These are phyloP conservation scores for Alsophila aescularia DNA, from an alignment of 2,888 invertebrate genomes.

Conservation along the genomic window DNA sequence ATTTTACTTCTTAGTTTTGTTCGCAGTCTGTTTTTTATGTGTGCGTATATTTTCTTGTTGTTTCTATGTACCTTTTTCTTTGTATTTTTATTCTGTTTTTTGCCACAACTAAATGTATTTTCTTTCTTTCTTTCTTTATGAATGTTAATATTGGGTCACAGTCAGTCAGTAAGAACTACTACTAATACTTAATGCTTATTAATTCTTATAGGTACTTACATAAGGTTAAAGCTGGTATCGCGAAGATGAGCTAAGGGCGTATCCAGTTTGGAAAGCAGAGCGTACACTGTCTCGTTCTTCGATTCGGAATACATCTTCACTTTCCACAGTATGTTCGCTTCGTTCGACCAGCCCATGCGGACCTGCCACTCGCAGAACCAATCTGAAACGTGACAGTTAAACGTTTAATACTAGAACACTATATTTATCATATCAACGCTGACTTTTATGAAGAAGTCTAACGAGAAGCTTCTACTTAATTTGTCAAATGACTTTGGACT, in stretches of 20 bases:
- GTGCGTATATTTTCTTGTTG: too few species aligned
- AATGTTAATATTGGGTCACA: too few species aligned
- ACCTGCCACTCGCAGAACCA: constrained; percentile 84
- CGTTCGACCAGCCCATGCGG: constrained; percentile 88
- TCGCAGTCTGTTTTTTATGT: too few species aligned
- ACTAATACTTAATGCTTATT: background rate
- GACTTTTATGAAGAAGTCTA: too few species aligned
- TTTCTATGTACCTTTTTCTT: too few species aligned
- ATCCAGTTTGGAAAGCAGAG: constrained; percentile 75
- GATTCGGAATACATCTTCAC: constrained; percentile 85
- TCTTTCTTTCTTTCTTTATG: too few species aligned
- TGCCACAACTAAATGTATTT: too few species aligned
- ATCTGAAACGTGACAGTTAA: constrained; percentile 48
- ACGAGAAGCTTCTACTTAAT: too few species aligned
- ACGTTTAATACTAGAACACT: background rate
- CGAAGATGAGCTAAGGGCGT: constrained; percentile 85
- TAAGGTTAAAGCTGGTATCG: constrained; percentile 81
- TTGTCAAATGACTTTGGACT: background rate
- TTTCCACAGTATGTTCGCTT: constrained; percentile 85
- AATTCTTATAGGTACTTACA: constrained; percentile 55
- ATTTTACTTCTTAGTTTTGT: too few species aligned
- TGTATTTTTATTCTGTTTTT: too few species aligned
- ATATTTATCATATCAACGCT: too few species aligned
- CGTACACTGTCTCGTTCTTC: constrained; percentile 77
- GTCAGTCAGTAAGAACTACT: too few species aligned